Evolutionary conservation across 2,888 invertebrate species (phyloP), one percentile per base, ranked within the genome.

Genomic region (Yponomeuta evonymella): DNA sequence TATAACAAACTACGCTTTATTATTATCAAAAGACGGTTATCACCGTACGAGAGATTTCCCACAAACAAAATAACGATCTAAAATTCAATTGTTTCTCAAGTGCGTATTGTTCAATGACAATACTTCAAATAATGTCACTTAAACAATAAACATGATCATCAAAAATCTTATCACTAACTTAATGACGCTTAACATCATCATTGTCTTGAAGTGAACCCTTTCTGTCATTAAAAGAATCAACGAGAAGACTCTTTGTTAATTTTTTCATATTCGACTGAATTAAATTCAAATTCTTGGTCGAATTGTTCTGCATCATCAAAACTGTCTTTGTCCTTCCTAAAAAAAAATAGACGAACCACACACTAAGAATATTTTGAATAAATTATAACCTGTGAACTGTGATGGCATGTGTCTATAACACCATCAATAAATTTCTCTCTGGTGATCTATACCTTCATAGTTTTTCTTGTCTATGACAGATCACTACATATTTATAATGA

Each of bases 311-410:
- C 79, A 74, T 76, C 76, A 82, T 79, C 80, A 79, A 78, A 81
- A 79, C 82, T 91, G 80, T 87, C 86, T 77, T 76, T 77, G 78
- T 79, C 78, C 75, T 73, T 63, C 29, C 69, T 12, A 36, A 15
- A 23, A 66, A 67, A 65, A 70, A 70, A 67, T 67, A 33, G 67
- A 64, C 43, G 64, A 63, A 79, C 81, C 80, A 79, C 83, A 84
- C 82, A 89, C 88, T 90, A 89, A 87, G 86, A 84, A 87, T 89
- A 87, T 88, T 89, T 87, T 88, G 88, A 88, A 91, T 91, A 85
- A 83, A 88, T 89, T 88, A 87, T 83, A 87, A 88, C 83, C 86
- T 86, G 84, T 86, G 86, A 86, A 86, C 84, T 80, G 51, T 63
- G 76, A 79, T 79, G 82, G 79, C 79, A 77, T 81, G 79, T 75